Evolutionary conservation across 1,140 invertebrate species (phyloP).

Genomic region (Drosophila setifemur): DNA sequence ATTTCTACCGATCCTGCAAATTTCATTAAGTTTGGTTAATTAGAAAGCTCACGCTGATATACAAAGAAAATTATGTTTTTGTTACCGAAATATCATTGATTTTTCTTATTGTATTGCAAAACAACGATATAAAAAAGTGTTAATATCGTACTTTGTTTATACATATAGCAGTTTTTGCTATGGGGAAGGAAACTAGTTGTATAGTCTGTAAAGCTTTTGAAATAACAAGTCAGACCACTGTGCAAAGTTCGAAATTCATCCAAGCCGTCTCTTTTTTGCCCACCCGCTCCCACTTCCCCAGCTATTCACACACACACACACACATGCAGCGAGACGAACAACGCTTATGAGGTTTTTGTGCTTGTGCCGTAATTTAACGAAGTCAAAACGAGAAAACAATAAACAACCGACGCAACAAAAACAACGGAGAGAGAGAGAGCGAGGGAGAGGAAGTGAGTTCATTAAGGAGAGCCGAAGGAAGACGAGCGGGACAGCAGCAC

Average conservation of each 20-base stretch:
- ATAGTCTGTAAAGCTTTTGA: too few species aligned
- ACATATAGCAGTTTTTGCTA: too few species aligned
- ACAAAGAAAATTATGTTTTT: too few species aligned
- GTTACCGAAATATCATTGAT: too few species aligned
- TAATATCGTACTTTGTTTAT: too few species aligned
- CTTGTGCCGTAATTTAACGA: slow-evolving; percentile 80
- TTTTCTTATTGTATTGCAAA: too few species aligned
- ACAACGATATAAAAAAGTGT: too few species aligned
- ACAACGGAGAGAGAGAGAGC: slow-evolving; percentile 8
- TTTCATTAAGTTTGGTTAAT: too few species aligned
- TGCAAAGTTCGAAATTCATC: background rate
- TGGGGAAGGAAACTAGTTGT: too few species aligned
- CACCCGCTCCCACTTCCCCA: background rate
- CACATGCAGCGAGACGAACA: slow-evolving; percentile 32
- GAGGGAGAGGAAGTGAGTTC: background rate
- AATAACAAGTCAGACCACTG: background rate
- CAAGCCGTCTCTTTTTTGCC: background rate
- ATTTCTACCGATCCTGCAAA: too few species aligned
- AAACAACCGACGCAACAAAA: slow-evolving; percentile 51
- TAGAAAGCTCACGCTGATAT: too few species aligned
- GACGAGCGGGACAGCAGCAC: slow-evolving; percentile 5
- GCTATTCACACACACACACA: background rate
- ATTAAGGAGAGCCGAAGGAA: slow-evolving; percentile 6
- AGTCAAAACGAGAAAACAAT: slow-evolving; percentile 81
- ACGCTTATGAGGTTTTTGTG: slow-evolving; percentile 77